Conservation (phyloP, 2,888 invertebrate species). For the Theretra japonica region DNA sequence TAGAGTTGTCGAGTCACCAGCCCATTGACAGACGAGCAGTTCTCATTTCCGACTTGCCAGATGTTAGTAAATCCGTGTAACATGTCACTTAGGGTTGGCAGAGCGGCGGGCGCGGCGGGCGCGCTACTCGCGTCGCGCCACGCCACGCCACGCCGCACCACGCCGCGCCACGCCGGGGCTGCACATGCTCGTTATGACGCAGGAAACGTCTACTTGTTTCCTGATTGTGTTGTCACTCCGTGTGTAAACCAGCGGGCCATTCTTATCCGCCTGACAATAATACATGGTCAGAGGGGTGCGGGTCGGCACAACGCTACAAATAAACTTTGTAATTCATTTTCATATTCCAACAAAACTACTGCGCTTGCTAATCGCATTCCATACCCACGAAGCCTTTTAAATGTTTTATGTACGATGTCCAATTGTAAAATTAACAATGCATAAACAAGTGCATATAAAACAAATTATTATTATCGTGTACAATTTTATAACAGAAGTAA, state of each 20-base stretch:
- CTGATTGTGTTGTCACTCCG: constrained; percentile 57
- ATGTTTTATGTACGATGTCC: neutral
- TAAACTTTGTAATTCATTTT: neutral
- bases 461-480: constrained; percentile 35
- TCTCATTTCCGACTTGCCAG: constrained; percentile 65
- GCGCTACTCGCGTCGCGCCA: too few species aligned
- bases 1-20: constrained; percentile 43
- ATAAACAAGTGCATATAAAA: constrained; percentile 25
- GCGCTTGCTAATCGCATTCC: neutral
- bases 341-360: neutral
- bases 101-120: neutral
- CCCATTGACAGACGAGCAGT: constrained; percentile 58
- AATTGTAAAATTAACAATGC: constrained; percentile 38
- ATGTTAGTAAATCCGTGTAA: constrained; percentile 53
- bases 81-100: constrained; percentile 40
- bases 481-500: constrained; percentile 31
- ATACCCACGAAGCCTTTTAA: neutral
- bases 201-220: constrained; percentile 66
- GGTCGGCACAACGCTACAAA: neutral
- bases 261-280: constrained; percentile 2
- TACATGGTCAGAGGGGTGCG: neutral
- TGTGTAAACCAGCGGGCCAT: neutral
- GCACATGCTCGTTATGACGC: constrained; percentile 55
- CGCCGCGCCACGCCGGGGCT: neutral
- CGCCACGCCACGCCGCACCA: too few species aligned